A percentile compares a stretch with the other conserved stretches of the same genome.
phyloP scores from a whole-genome alignment of 2,113 vertebrate genomes.

The Tachuris rubrigastra region DNA sequence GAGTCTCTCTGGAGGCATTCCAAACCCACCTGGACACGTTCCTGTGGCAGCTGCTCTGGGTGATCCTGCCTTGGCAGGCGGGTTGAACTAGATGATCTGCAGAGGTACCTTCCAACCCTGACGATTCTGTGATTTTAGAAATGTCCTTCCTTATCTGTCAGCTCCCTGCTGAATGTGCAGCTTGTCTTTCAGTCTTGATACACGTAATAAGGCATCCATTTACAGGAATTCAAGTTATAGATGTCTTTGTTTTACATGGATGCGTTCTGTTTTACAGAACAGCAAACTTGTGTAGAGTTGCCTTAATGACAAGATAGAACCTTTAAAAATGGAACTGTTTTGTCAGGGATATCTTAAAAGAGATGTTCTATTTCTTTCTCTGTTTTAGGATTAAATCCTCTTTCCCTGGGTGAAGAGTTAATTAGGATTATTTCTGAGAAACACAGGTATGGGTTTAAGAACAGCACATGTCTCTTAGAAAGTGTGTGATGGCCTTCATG shows the following conservation, averaged over 20 bases:
- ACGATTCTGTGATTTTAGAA: neutral
- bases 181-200: neutral
- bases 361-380: neutral
- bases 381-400: neutral
- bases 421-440: neutral
- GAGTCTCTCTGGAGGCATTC: neutral
- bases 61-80: neutral
- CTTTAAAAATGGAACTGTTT: neutral
- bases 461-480: neutral
- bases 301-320: neutral
- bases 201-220: too few species aligned
- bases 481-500: neutral
- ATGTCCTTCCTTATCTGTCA: neutral
- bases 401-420: neutral
- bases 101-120: neutral
- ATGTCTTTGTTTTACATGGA: neutral
- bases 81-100: neutral
- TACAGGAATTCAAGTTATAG: neutral
- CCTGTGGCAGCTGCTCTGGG: neutral
- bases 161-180: neutral
- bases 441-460: neutral
- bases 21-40: neutral
- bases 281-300: neutral
- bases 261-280: neutral
- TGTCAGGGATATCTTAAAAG: neutral